Percentiles rank a stretch among this genome's conserved stretches.
phyloP scores from a whole-genome alignment of 2,888 invertebrate species.

The Allophyes oxyacanthae region DNA sequence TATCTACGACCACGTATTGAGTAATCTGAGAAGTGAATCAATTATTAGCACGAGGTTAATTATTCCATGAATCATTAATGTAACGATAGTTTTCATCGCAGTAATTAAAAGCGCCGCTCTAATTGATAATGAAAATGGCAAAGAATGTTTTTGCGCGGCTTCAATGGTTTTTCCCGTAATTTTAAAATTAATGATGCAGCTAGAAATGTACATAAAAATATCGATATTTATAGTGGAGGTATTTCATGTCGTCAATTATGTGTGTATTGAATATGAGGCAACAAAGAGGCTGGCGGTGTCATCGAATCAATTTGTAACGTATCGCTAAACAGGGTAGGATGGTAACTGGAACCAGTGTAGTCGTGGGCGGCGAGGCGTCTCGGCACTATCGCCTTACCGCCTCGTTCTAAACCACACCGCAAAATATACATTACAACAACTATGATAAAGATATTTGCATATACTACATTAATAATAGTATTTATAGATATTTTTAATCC shows the following conservation, averaged over 20 bases:
- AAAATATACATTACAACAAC: slow-evolving; percentile 71
- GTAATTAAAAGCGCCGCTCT: slow-evolving; percentile 36
- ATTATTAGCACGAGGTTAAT: slow-evolving; percentile 28
- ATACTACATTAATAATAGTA: slow-evolving; percentile 18
- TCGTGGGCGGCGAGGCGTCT: slow-evolving; percentile 73
- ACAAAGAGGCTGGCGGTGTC: slow-evolving; percentile 68
- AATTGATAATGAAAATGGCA: slow-evolving; percentile 36
- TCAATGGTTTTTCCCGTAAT: slow-evolving; percentile 32
- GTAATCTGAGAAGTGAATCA: slow-evolving; percentile 12
- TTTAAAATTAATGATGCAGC: slow-evolving; percentile 37
- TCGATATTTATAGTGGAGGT: slow-evolving; percentile 14
- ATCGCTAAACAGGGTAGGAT: slow-evolving; percentile 73
- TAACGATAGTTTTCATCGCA: slow-evolving; percentile 32
- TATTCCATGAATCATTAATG: slow-evolving; percentile 29
- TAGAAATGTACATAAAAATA: slow-evolving; percentile 29
- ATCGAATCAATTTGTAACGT: slow-evolving; percentile 77
- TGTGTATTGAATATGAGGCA: slow-evolving; percentile 45
- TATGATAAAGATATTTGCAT: slow-evolving; percentile 11
- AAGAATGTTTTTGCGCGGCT: slow-evolving; percentile 22
- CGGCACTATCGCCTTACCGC: slow-evolving; percentile 71
- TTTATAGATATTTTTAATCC: slow-evolving; percentile 3
- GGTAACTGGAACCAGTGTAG: slow-evolving; percentile 69
- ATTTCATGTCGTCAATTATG: slow-evolving; percentile 29
- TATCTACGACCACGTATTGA: slow-evolving; percentile 2
- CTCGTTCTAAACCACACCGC: slow-evolving; percentile 66